These are phyloP conservation scores for Oceanodroma leucorhoa DNA, from an alignment of 2,797 vertebrate species.

Conservation along the genomic window DNA sequence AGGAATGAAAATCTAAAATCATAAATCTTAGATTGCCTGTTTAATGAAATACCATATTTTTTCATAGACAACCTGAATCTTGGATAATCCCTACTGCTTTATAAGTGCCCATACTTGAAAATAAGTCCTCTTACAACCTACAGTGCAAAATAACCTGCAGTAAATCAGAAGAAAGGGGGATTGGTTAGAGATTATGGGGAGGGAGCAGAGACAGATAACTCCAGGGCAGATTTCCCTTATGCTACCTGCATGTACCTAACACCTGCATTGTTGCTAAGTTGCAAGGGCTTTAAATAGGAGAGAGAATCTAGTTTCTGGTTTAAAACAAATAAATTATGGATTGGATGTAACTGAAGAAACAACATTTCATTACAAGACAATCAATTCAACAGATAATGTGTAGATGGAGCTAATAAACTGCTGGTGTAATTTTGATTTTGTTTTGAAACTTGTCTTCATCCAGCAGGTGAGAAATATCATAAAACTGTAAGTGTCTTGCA, in stretches of 20 bases:
- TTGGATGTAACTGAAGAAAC: neutral
- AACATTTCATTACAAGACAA: neutral
- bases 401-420: neutral
- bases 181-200: neutral
- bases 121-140: neutral
- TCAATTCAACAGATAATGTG: neutral
- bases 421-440: neutral
- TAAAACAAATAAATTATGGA: neutral
- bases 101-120: neutral
- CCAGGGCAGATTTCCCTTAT: neutral
- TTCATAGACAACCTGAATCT: neutral
- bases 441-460: neutral
- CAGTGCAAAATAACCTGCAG: neutral
- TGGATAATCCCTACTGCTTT: neutral
- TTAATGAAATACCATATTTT: neutral
- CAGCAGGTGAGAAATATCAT: neutral
- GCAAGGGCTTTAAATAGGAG: neutral
- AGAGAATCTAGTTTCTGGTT: neutral
- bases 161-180: neutral
- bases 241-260: neutral
- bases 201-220: neutral
- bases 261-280: neutral
- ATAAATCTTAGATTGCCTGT: neutral
- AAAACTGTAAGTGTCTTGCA: neutral
- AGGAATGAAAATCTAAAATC: neutral